phyloP scores from a whole-genome alignment of 2,888 invertebrate genomes.

The Chrysolina americana region DNA sequence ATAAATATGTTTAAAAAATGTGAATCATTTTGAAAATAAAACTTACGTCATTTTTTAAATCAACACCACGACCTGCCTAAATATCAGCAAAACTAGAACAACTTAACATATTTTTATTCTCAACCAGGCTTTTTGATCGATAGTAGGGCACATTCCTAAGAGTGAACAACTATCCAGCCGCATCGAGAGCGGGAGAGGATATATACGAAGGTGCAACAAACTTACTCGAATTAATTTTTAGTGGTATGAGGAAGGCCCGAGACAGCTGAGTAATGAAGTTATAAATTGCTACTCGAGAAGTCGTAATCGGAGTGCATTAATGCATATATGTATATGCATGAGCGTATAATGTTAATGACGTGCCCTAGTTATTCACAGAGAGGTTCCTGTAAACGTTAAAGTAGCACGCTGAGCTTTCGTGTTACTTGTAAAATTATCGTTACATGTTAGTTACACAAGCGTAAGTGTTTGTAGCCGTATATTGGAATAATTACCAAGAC shows the following conservation, averaged over 20 bases:
- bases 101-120: neutral
- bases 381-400: conserved; percentile 31
- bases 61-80: too few species aligned
- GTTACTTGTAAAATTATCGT: conserved; percentile 5
- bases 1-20: too few species aligned
- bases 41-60: too few species aligned
- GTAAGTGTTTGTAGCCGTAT: neutral
- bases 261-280: conserved; percentile 37
- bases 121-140: neutral
- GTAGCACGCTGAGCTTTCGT: neutral
- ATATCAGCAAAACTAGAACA: too few species aligned
- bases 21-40: too few species aligned
- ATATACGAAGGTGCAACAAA: conserved; percentile 9
- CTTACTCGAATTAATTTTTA: conserved; percentile 25
- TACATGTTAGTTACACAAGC: neutral
- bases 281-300: conserved; percentile 35
- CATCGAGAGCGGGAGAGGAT: neutral
- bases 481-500: neutral
- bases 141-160: neutral
- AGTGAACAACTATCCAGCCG: neutral
- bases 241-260: conserved; percentile 33
- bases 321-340: conserved; percentile 34
- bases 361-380: conserved; percentile 31
- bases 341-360: conserved; percentile 24
- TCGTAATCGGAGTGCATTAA: conserved; percentile 35